Evolutionary conservation across 2,888 invertebrate species (phyloP).

Genomic region (Dicyrtomina minuta): DNA sequence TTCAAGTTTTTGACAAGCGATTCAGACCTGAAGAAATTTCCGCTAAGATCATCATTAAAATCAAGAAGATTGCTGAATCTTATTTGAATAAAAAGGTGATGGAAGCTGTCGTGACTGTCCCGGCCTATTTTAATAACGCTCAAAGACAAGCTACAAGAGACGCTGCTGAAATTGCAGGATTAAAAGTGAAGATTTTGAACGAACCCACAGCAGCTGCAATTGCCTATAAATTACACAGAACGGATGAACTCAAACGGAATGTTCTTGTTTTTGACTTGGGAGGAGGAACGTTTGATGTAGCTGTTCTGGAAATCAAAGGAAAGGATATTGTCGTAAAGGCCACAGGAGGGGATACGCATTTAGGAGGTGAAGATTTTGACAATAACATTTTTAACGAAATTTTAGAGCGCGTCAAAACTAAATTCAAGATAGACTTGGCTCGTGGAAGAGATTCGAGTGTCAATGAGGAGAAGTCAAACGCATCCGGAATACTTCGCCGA

Average conservation of each 20-base stretch:
- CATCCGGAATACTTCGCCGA: neutral
- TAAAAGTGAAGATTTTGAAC: constrained; percentile 21
- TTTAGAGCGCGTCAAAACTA: constrained; percentile 8
- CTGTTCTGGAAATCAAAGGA: neutral
- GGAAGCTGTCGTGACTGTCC: constrained; percentile 26
- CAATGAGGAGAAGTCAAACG: neutral
- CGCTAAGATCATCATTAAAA: constrained; percentile 3
- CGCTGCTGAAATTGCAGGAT: constrained; percentile 18
- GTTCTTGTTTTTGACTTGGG: constrained; percentile 27
- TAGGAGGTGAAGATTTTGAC: constrained; percentile 30
- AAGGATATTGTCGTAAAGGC: constrained; percentile 1
- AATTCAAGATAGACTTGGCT: constrained; percentile 10
- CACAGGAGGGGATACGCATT: constrained; percentile 14
- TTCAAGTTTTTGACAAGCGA: neutral
- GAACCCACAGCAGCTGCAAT: constrained; percentile 29
- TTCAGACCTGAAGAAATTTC: constrained; percentile 29
- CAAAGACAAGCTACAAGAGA: constrained; percentile 28
- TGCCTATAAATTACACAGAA: constrained; percentile 12
- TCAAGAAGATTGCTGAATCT: constrained; percentile 18
- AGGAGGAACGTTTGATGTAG: constrained; percentile 30
- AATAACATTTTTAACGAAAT: constrained; percentile 12
- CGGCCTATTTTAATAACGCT: constrained; percentile 29
- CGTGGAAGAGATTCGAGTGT: neutral
- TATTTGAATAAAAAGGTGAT: neutral
- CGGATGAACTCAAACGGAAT: constrained; percentile 1